phyloP scores from a whole-genome alignment of 30 jellyfish, hydroid and myxozoan species.

The Thelohanellus kitauei region DNA sequence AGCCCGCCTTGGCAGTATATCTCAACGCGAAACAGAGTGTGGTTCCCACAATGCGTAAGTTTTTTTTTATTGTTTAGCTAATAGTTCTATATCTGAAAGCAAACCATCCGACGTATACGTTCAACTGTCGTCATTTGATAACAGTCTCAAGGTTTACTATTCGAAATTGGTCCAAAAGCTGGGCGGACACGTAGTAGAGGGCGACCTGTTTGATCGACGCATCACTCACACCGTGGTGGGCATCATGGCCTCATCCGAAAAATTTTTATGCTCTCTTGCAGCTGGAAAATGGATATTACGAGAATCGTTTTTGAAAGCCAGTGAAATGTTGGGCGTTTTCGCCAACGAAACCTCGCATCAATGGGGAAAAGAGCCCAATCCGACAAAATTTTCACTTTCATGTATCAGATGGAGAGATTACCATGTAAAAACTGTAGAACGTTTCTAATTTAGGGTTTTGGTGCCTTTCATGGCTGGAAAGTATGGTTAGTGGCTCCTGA shows the following conservation, averaged over 20 bases:
- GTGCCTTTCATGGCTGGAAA: conserved; percentile 47
- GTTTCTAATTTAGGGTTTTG: conserved; percentile 1
- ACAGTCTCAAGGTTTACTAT: conserved; percentile 30
- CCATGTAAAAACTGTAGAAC: neutral
- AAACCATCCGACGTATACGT: too few species aligned
- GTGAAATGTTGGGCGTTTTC: conserved; percentile 33
- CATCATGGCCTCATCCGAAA: conserved; percentile 49
- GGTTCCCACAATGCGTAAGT: too few species aligned
- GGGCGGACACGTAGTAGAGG: conserved; percentile 54
- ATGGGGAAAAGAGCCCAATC: conserved; percentile 49
- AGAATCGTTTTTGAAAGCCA: conserved; percentile 48
- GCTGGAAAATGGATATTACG: conserved; percentile 91
- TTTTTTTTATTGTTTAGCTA: too few species aligned
- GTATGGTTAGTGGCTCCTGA: conserved; percentile 31
- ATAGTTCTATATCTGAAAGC: too few species aligned
- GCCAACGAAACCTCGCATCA: conserved; percentile 45
- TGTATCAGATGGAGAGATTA: conserved; percentile 36
- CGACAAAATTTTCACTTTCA: conserved; percentile 22
- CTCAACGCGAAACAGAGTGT: too few species aligned
- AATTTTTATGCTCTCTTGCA: conserved; percentile 51
- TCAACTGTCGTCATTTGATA: too few species aligned
- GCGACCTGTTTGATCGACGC: too few species aligned
- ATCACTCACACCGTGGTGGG: too few species aligned
- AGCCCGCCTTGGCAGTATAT: too few species aligned
- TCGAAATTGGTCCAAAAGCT: conserved; percentile 39